Base-by-base conservation (phyloP, 1,140 invertebrate species). In the Lanistes nyassanus region DNA sequence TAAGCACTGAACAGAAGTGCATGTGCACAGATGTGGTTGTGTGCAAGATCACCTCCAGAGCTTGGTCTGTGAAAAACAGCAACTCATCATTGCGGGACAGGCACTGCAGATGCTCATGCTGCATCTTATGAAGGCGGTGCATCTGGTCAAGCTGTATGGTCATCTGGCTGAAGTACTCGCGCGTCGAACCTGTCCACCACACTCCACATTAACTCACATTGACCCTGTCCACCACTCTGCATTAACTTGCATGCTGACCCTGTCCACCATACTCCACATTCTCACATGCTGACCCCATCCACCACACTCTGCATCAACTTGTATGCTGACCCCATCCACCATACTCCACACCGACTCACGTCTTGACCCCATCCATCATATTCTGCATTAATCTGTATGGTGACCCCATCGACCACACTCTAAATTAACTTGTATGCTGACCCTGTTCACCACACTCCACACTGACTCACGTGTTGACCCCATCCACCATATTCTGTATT, bases 161-260 rank as follows among this genome's bases (percentile, higher is more conserved):
- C 70, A 72, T 58, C n/a, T 72, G 70, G 34, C 70, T 72, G 55
- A 72, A 58, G 55, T 72, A 56, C 37, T 72, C 70, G 11, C 70
- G 55, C 3, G 70, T 42, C 4, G 55, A 42, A 3, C 70, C 70
- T 72, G 56, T 21, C 53, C n/a, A 47, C 19, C 7, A 37, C 19
- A 47, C 19, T 47, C 42, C 19, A 23, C 65, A 67, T 23, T 23
- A 31, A 62, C 13, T 3, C n/a, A 9, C 58, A n/a, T 62, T n/a
- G 53, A 21, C 53, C 53, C n/a, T 16, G 19, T 55, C 53, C 53
- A 16, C 19, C 53, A 21, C 19, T 55, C 53, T 55, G n/a, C 53
- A 55, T 55, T n/a, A 21, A 55, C 53, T 55, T 55, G 19, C n/a
- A 21, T 55, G 53, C 29, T n/a, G 53, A n/a, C n/a, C n/a, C n/a